These are phyloP conservation scores for Oreohelix idahoensis DNA, from an alignment of 1,140 invertebrate genomes.

Conservation along the genomic window DNA sequence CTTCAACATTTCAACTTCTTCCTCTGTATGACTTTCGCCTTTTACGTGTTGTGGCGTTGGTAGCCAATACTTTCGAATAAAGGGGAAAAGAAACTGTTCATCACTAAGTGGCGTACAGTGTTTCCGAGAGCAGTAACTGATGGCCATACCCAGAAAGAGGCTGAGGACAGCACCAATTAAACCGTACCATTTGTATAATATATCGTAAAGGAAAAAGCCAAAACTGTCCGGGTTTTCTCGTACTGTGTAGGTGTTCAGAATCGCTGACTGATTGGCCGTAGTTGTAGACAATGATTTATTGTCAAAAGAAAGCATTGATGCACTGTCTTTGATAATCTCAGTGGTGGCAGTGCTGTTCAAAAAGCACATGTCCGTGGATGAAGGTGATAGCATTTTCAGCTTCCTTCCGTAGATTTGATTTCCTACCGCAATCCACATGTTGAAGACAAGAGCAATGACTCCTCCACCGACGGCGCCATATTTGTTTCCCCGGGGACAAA, in stretches of 20 bases:
- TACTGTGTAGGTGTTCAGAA: background rate
- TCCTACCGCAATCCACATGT: constrained; percentile 17
- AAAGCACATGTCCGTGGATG: constrained; percentile 11
- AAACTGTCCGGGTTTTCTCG: background rate
- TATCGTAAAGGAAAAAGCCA: background rate
- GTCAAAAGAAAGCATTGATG: background rate
- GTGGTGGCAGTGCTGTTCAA: background rate
- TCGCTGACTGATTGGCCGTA: background rate
- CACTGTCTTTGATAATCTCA: background rate
- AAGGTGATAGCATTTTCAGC: background rate
- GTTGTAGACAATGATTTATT: background rate
- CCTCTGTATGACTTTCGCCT: no score
- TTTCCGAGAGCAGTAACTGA: no score
- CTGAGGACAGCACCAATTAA: background rate
- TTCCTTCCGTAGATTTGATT: constrained; percentile 15
- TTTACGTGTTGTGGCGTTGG: no score
- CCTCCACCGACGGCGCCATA: no score
- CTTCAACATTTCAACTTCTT: no score
- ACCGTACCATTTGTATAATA: background rate
- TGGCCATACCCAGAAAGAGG: background rate
- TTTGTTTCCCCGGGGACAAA: constrained; percentile 47
- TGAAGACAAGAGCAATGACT: background rate
- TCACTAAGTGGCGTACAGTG: background rate
- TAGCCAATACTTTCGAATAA: no score
- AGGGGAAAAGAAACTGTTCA: background rate